Evolutionary conservation across 2,113 vertebrate genomes (phyloP).

Genomic region (Jaculus jaculus): DNA sequence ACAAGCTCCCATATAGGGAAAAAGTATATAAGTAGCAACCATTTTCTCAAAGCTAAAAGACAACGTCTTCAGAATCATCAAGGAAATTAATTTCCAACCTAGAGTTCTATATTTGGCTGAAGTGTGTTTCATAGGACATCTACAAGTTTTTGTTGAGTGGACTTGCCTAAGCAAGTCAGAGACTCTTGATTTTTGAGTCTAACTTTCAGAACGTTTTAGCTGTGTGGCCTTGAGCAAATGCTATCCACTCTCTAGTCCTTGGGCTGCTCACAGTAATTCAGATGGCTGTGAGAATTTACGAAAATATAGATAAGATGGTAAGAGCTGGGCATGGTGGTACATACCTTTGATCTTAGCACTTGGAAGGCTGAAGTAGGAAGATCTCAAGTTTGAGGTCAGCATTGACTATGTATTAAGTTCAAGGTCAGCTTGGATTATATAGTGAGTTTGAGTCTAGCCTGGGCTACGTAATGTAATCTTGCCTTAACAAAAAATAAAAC

Average conservation of each 20-base stretch:
- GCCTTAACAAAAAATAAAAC: background rate
- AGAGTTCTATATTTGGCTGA: background rate
- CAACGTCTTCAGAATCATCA: background rate
- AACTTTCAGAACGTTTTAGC: background rate
- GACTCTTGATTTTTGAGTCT: background rate
- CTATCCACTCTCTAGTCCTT: background rate
- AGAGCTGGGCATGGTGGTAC: background rate
- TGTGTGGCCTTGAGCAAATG: constrained; percentile 20
- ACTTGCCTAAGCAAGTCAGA: background rate
- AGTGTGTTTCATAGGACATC: background rate
- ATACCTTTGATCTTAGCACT: background rate
- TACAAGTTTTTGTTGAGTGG: background rate
- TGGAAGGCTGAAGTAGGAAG: background rate
- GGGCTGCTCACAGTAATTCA: background rate
- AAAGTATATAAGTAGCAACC: background rate
- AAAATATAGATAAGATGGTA: background rate
- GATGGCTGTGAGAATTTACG: background rate
- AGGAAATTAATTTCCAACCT: background rate
- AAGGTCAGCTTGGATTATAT: background rate
- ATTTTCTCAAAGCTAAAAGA: background rate
- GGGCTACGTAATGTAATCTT: background rate
- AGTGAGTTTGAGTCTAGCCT: background rate
- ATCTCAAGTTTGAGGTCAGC: background rate
- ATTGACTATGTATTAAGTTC: background rate
- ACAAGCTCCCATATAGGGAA: background rate